Evolutionary conservation across 2,113 vertebrate species (phyloP), one percentile per base, ranked within the genome.

Genomic region (Isurus oxyrinchus): DNA sequence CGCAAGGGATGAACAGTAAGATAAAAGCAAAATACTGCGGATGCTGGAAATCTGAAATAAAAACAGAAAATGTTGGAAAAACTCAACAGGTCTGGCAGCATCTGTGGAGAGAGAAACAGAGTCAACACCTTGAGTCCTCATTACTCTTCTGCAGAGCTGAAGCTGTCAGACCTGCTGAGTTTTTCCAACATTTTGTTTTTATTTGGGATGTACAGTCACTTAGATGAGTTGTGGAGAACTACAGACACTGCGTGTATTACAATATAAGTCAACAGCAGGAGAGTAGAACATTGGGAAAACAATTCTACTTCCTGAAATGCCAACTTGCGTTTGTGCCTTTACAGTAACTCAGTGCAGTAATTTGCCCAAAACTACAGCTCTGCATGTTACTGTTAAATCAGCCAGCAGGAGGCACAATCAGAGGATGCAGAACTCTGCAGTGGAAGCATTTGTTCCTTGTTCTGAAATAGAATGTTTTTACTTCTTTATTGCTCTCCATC

Each of bases 351-450:
- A 63, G 4, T 63, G 90, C 57, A 63, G 13, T 44, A 63, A 94
- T 40, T 66, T 94, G 59, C 59, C 72, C 19, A n/a, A 94, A 94
- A 63, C 59, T 94, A n/a, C 90, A 63, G 59, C 61, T 94, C n/a
- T 63, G 2, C n/a, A 94, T 63, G 40, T 2, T 94, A 44, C 19
- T 66, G 59, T 94, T 94, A 94, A 66, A 40, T 63, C 59, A 40
- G 90, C 90, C n/a, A 23, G 27, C 23, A 90, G 87, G 27, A 90
- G 55, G 11, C 87, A 90, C 7, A 35, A 76, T 76, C 72, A 90
- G 53, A 90, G 25, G 31, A 16, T 57, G 53, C 87, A 59, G 53
- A 59, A 55, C 53, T 55, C 27, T 25, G 55, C 87, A 57, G 87
- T 55, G 53, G 35, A 57, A 57, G 49, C 31, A 35, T 53, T 23